These are phyloP conservation scores for Temnothorax nylanderi DNA, from an alignment of 1,140 invertebrate genomes.

Conservation along the genomic window DNA sequence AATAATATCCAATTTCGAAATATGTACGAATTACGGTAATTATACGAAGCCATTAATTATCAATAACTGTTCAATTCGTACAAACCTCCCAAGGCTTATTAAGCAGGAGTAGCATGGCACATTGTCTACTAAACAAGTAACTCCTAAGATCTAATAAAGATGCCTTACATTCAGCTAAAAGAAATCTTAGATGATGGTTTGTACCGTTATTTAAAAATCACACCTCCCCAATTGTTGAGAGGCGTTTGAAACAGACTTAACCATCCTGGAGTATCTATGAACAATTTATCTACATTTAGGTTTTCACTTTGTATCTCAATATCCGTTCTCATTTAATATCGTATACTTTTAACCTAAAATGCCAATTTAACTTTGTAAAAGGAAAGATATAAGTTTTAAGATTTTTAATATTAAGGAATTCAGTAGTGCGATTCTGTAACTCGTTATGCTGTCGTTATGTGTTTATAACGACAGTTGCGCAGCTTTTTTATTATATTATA, in stretches of 20 bases:
- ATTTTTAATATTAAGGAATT: slow-evolving; percentile 13
- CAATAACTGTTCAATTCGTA: slow-evolving; percentile 59
- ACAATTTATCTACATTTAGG: slow-evolving; percentile 52
- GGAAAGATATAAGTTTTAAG: neutral
- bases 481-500: no score
- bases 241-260: slow-evolving; percentile 91
- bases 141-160: slow-evolving; percentile 96
- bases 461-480: no score
- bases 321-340: neutral
- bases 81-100: slow-evolving; percentile 93
- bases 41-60: slow-evolving; percentile 7
- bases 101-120: slow-evolving; percentile 92
- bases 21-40: neutral
- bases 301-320: slow-evolving; percentile 32
- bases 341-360: slow-evolving; percentile 87
- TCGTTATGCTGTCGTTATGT: no score
- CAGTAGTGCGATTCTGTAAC: no score
- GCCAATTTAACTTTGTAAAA: slow-evolving; percentile 61
- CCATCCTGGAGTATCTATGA: slow-evolving; percentile 92
- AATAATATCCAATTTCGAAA: slow-evolving; percentile 43
- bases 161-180: slow-evolving; percentile 90
- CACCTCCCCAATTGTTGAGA: slow-evolving; percentile 93
- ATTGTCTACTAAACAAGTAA: slow-evolving; percentile 97
- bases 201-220: slow-evolving; percentile 90
- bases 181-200: slow-evolving; percentile 89